Conservation (phyloP, 1,140 invertebrate genomes). For the Bombus impatiens region DNA sequence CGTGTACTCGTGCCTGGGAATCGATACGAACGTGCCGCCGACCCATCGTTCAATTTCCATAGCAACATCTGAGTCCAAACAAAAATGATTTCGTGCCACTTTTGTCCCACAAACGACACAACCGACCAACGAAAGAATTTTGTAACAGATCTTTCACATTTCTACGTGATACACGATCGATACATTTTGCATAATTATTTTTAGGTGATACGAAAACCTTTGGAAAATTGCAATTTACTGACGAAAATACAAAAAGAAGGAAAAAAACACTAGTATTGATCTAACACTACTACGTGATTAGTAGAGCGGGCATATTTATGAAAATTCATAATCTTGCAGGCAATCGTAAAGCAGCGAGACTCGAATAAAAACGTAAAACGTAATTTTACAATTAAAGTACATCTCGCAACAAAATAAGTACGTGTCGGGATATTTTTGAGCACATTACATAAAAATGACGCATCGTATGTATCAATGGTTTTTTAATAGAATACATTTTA, state of each 20-base stretch:
- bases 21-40: slow-evolving; percentile 59
- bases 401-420: too few species aligned
- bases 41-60: slow-evolving; percentile 66
- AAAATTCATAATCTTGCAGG: neutral
- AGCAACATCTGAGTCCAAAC: slow-evolving; percentile 72
- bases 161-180: neutral
- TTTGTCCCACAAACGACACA: neutral
- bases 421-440: too few species aligned
- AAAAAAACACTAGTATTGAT: too few species aligned
- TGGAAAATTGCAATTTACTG: neutral
- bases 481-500: too few species aligned
- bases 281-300: too few species aligned
- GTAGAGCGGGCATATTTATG: too few species aligned
- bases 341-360: neutral
- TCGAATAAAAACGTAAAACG: too few species aligned
- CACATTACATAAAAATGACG: too few species aligned
- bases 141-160: too few species aligned
- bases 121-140: neutral
- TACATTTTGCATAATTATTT: neutral
- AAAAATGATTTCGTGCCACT: slow-evolving; percentile 27
- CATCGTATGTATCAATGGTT: fast-evolving
- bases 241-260: fast-evolving
- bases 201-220: neutral
- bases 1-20: slow-evolving; percentile 45
- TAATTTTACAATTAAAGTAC: too few species aligned